Evolutionary conservation across 2,113 vertebrate genomes (phyloP).

Genomic region (Macroglossus sobrinus): DNA sequence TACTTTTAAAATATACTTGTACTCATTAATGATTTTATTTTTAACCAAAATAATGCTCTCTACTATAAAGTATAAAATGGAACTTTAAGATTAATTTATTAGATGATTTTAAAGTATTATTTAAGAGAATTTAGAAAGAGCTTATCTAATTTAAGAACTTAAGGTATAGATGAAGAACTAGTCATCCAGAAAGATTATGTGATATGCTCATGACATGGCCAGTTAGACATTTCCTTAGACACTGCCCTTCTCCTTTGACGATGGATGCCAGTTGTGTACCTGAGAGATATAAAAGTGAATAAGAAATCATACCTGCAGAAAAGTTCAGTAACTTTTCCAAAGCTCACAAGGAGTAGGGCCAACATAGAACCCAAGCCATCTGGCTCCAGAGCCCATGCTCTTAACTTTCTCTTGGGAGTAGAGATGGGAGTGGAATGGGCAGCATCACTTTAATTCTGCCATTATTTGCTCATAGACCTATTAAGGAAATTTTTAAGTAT

Average conservation of each 20-base stretch:
- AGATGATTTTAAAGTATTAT: neutral
- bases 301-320: neutral
- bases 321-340: neutral
- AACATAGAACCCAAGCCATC: neutral
- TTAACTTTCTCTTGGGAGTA: neutral
- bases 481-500: neutral
- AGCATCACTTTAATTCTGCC: neutral
- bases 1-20: neutral
- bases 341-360: neutral
- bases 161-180: neutral
- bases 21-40: neutral
- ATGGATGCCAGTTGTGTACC: neutral
- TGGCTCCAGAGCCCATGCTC: neutral
- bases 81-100: constrained; percentile 22
- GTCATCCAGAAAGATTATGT: neutral
- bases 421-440: neutral
- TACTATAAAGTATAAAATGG: neutral
- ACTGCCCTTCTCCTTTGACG: neutral
- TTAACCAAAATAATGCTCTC: constrained; percentile 10
- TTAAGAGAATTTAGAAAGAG: constrained; percentile 39
- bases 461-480: neutral
- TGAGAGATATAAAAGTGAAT: neutral
- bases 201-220: neutral
- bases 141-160: neutral
- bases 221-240: neutral